Evolutionary conservation across 2,113 vertebrate genomes (phyloP).

Genomic region (Chaetodon trifascialis): DNA sequence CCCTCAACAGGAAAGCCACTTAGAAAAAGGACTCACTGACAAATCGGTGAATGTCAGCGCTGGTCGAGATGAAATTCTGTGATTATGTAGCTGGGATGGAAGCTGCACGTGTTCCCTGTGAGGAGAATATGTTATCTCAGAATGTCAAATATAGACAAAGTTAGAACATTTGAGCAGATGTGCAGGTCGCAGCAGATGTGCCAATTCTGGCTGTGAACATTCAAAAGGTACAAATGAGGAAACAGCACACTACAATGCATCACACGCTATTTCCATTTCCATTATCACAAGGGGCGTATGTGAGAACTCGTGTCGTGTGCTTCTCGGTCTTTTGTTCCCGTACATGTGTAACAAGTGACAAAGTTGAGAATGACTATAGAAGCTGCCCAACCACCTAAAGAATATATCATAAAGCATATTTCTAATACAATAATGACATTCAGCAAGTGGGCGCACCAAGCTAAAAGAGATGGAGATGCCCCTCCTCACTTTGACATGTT

Average conservation of each 20-base stretch:
- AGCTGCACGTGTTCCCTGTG: not conserved
- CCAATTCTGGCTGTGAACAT: not conserved
- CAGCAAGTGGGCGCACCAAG: not conserved
- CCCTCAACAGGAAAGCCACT: conserved; percentile 38
- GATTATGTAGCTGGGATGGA: not conserved
- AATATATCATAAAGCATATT: conserved; percentile 2
- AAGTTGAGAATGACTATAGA: conserved; percentile 24
- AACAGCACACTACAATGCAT: not conserved
- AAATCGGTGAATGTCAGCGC: not conserved
- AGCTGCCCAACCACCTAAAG: not conserved
- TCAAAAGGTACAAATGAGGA: not conserved
- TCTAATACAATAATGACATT: conserved; percentile 2
- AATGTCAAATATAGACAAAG: not conserved
- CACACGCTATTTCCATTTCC: not conserved
- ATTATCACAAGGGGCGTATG: not conserved
- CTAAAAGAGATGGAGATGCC: conserved; percentile 15
- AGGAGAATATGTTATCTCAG: conserved; percentile 3
- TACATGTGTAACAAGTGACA: conserved; percentile 31
- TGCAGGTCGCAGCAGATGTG: conserved; percentile 3
- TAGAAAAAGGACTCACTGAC: not conserved
- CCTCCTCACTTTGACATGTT: not conserved
- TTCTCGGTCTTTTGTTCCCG: conserved; percentile 28
- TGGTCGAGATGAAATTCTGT: conserved; percentile 10
- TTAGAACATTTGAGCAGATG: not conserved
- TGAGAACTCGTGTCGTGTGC: not conserved